Percentiles rank a stretch among this genome's conserved stretches.
These are phyloP conservation scores for Conops quadrifasciatus DNA, from an alignment of 2,888 invertebrate genomes.

Conservation along the genomic window DNA sequence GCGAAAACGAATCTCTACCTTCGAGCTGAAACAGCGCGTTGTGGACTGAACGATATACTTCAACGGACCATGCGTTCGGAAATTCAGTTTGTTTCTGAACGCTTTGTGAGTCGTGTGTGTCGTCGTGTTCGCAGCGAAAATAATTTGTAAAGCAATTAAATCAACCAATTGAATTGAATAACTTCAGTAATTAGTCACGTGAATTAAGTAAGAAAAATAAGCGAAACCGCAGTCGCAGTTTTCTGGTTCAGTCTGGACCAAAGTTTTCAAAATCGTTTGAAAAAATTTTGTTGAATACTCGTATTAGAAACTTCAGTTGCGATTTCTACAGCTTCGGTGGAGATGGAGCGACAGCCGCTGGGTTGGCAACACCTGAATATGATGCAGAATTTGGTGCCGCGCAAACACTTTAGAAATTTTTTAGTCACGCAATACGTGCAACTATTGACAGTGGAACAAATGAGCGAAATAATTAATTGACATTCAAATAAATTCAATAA, in stretches of 20 bases:
- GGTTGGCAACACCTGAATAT: conserved; percentile 5
- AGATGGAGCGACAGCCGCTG: conserved; percentile 28
- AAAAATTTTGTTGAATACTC: background rate
- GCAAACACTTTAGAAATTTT: conserved; percentile 8
- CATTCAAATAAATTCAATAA: conserved; percentile 4
- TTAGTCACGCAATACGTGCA: conserved; percentile 13
- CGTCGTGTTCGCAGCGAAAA: background rate
- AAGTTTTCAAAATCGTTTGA: background rate
- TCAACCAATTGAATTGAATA: background rate
- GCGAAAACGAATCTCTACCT: background rate
- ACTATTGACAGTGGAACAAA: conserved; percentile 29
- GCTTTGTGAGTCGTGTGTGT: conserved; percentile 38
- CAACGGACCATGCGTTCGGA: conserved; percentile 34
- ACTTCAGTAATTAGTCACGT: background rate
- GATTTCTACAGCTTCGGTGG: conserved; percentile 13
- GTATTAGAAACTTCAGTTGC: background rate
- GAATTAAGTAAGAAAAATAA: background rate
- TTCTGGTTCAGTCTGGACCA: background rate
- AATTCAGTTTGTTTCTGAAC: conserved; percentile 45
- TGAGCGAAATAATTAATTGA: background rate
- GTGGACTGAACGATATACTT: conserved; percentile 38
- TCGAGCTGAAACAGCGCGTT: background rate
- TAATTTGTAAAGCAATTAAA: background rate
- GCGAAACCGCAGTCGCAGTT: background rate
- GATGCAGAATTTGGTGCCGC: conserved; percentile 8